phyloP scores from a whole-genome alignment of 2,797 vertebrate genomes.

The Lacerta viridis region DNA sequence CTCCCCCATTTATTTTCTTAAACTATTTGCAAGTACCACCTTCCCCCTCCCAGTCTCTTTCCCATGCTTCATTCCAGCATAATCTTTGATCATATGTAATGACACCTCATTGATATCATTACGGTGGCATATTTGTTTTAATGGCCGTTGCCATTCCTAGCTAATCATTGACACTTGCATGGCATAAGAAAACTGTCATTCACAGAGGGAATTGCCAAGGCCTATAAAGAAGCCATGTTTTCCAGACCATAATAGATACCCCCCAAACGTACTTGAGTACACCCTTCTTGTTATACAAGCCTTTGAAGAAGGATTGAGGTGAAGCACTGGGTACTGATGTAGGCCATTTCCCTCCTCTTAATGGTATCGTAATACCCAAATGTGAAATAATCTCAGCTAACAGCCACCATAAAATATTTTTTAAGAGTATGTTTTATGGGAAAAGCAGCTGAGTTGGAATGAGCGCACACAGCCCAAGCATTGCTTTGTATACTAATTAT shows the following conservation, averaged over 20 bases:
- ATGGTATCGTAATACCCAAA: not conserved
- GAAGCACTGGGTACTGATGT: fast-evolving
- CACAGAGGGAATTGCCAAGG: not conserved
- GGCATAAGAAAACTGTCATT: conserved; percentile 8
- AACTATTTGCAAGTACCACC: not conserved
- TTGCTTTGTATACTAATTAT: conserved; percentile 74
- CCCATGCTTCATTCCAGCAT: not conserved
- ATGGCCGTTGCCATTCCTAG: not conserved
- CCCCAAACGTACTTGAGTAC: not conserved
- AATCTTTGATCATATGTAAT: not conserved
- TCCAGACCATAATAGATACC: not conserved
- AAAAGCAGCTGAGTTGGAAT: conserved; percentile 51
- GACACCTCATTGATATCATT: not conserved
- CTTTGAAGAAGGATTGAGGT: not conserved
- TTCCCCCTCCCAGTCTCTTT: not conserved
- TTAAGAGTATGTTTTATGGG: conserved; percentile 44
- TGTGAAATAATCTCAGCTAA: not conserved
- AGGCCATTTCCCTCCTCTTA: conserved; percentile 29
- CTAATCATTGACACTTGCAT: not conserved
- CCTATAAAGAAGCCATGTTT: not conserved
- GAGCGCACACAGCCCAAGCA: conserved; percentile 49
- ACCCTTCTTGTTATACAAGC: fast-evolving
- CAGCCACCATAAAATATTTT: conserved; percentile 43
- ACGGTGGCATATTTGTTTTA: conserved; percentile 14
- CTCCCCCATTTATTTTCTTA: too few relatives aligned